Conservation (phyloP, 2,888 invertebrate genomes). For the Rhorus exstirpatorius region DNA sequence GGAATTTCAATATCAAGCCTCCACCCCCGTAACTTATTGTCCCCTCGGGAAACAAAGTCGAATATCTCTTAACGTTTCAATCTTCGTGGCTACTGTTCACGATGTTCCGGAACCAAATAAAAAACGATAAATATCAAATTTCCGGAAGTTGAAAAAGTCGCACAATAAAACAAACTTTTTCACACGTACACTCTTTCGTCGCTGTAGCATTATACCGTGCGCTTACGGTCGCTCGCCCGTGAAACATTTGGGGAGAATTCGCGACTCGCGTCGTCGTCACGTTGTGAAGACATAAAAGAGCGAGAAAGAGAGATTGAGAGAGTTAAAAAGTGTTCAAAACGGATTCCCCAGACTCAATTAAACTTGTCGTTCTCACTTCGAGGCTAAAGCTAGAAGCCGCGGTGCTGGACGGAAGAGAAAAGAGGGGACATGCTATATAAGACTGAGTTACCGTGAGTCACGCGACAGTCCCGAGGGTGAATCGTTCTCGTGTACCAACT, state of each 20-base stretch:
- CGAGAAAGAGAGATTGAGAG: conserved; percentile 35
- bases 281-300: conserved; percentile 39
- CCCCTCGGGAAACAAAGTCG: conserved; percentile 10
- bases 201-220: conserved; percentile 30
- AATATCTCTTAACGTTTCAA: conserved; percentile 44
- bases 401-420: conserved; percentile 31
- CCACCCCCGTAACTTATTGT: conserved; percentile 38
- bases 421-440: conserved; percentile 1
- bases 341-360: conserved; percentile 76
- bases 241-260: conserved; percentile 70
- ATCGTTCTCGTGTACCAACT: conserved; percentile 40
- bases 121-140: conserved; percentile 10
- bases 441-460: conserved; percentile 42
- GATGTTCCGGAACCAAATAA: conserved; percentile 1
- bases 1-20: conserved; percentile 42
- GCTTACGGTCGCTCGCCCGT: conserved; percentile 52
- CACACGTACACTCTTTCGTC: conserved; percentile 27
- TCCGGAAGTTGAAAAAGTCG: conserved; percentile 50
- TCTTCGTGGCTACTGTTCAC: conserved; percentile 34
- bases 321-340: conserved; percentile 72
- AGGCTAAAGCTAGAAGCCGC: conserved; percentile 47
- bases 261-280: conserved; percentile 64
- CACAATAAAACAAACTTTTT: conserved; percentile 22
- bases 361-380: conserved; percentile 71
- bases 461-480: conserved; percentile 62